Conservation (phyloP, 23 tunicate genomes). For the Trididemnum nubilum region DNA sequence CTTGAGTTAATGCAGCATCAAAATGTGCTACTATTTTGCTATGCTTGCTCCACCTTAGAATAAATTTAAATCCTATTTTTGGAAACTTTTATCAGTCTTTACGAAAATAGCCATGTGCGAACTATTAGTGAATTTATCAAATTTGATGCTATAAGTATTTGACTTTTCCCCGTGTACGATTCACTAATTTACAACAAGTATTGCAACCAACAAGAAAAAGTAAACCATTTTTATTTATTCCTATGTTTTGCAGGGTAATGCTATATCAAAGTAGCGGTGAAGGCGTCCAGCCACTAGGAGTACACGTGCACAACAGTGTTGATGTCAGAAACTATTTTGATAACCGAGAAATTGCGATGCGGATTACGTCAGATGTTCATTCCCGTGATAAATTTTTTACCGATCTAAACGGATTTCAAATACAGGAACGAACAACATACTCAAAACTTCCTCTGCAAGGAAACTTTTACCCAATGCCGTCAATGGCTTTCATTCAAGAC, state of each 20-base stretch:
- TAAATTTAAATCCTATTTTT: too few species aligned
- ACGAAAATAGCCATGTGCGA: too few species aligned
- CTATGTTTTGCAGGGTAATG: constrained; percentile 59
- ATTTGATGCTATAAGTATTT: too few species aligned
- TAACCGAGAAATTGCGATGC: constrained; percentile 90
- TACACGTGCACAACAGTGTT: constrained; percentile 67
- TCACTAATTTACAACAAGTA: too few species aligned
- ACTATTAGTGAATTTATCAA: too few species aligned
- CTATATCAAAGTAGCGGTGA: constrained; percentile 47
- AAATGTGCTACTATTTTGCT: too few species aligned
- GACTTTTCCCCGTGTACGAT: too few species aligned
- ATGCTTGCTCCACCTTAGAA: too few species aligned
- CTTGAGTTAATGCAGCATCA: too few species aligned
- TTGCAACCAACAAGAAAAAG: too few species aligned
- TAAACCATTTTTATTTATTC: too few species aligned
- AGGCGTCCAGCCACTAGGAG: constrained; percentile 54
- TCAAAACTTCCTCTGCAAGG: constrained; percentile 83
- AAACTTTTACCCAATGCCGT: constrained; percentile 93
- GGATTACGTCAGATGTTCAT: constrained; percentile 50
- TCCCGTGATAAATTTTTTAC: constrained; percentile 56
- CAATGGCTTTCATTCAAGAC: constrained; percentile 83
- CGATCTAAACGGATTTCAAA: constrained; percentile 93
- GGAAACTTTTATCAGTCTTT: too few species aligned
- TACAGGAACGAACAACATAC: constrained; percentile 61
- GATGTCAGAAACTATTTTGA: constrained; percentile 71